Evolutionary conservation across 2,113 vertebrate genomes (phyloP), one percentile per base, ranked within the genome.

Genomic region (Prinia subflava): DNA sequence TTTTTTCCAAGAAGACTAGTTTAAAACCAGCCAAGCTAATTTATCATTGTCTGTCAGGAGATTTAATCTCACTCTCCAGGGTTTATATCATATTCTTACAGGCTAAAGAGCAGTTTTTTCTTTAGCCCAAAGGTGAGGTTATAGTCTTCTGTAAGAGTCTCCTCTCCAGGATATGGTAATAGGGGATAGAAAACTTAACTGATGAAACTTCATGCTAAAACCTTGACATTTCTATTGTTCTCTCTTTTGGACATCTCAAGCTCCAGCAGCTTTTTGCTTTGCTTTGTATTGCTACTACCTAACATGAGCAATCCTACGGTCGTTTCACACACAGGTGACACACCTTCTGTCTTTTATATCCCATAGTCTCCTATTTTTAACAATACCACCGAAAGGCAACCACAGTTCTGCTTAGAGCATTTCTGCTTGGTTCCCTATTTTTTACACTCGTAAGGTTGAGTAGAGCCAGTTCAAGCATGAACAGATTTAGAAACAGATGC

Each of bases 11-110:
- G 49, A 55, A 81, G 42, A 74, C 35, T 50, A 42, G 50, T 63
- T 80, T 83, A 65, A 88, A 96, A 87, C 21, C 60, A 74, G 63
- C 23, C 69, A 91, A 90, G 44, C 7, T 93, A 70, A 93, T 92
- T 92, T 60, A 90, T 95, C 80, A 92, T 70, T 33, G 56, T 89
- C 59, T 93, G 69, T 50, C 69, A 44, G 9, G 31, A 89, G 53
- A 89, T 92, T 37, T 90, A 85, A 83, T 85, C 42, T 76, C 53
- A 70, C 3, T 73, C 78, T 80, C 63, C 55, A 65, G 31, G 24
- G 52, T 53, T 83, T 50, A 39, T 24, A 74, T 55, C 10, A 39
- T 20, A 59, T 50, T 92, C 25, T 76, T 59, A 39, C 11, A 52
- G 37, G n/a, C 24, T 75, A 24, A 81, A 87, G n/a, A 74, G 16